Evolutionary conservation across 2,113 vertebrate genomes (phyloP).

Genomic region (Siniperca knerii): DNA sequence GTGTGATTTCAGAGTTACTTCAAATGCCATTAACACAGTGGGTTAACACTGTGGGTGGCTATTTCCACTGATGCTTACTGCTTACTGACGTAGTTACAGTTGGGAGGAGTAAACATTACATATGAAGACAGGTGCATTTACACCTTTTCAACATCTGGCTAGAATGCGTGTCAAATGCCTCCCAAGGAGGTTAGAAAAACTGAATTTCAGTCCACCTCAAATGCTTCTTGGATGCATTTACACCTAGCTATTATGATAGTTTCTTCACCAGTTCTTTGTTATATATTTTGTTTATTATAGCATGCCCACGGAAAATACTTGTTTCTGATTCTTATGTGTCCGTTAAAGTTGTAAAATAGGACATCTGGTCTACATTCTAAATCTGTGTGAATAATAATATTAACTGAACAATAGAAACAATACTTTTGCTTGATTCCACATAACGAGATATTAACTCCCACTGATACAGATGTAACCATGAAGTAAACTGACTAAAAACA

Average conservation of each 20-base stretch:
- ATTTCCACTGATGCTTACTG: neutral
- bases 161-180: neutral
- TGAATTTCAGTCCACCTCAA: neutral
- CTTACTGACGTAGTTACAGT: neutral
- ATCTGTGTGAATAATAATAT: neutral
- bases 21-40: neutral
- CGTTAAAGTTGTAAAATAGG: too few species aligned
- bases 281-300: too few species aligned
- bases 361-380: too few species aligned
- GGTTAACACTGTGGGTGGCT: neutral
- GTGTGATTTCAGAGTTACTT: too few species aligned
- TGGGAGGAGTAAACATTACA: neutral
- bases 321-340: neutral
- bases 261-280: neutral
- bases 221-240: neutral
- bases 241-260: neutral
- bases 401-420: neutral
- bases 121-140: neutral
- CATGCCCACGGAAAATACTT: too few species aligned
- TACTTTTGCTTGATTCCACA: too few species aligned
- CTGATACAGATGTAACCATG: neutral
- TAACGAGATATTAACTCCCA: too few species aligned
- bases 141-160: neutral
- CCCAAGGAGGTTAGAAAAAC: neutral
- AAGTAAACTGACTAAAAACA: neutral